Base-by-base conservation (phyloP, 2,113 vertebrate genomes). In the Nyctibius bracteatus region DNA sequence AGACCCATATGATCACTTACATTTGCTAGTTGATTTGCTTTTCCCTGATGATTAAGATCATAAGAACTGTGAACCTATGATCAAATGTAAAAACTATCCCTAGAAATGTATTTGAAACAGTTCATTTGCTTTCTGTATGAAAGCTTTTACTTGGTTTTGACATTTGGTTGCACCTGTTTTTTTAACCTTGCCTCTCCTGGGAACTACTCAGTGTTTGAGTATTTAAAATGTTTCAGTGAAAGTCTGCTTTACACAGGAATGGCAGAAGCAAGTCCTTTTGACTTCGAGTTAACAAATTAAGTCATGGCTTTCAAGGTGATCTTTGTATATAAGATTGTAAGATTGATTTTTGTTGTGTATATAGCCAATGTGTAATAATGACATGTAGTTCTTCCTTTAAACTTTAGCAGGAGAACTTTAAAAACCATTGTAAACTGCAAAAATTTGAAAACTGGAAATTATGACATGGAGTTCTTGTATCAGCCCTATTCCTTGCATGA, bases 141-240 rank as follows among this genome's bases (percentile, higher is more conserved):
- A 79, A 65, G 41, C 59, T 96, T 94, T 85, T 74, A 17, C 78
- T 78, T 84, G 77, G 18, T 46, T 92, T 81, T 96, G 94, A 74
- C 90, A 67, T 72, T 78, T 91, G 57, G 10, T 81, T 78, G 57
- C 78, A 68, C 73, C 92, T 93, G 72, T 81, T 89, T 58, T 94
- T 71, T 89, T 95, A 95, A 96, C 92, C 84, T 81, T 75, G 12
- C 12, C 30, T 85, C 84, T 94, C 78, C 47, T 59, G 94, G 85
- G 92, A 85, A 6, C 27, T 67, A 2, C 39, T 79, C 21, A 15
- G 7, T 71, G 57, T 81, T 80, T 61, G 46, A 75, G 37, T 59
- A 22, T 84, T 95, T 71, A 28, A 84, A 82, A 72, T 41, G 12
- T 65, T 78, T 86, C 25, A n/a, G 55, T 61, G 27, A 30, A 81